Evolutionary conservation across 2,888 invertebrate genomes (phyloP), one percentile per base, ranked within the genome.

Genomic region (Ophion slaviceki): DNA sequence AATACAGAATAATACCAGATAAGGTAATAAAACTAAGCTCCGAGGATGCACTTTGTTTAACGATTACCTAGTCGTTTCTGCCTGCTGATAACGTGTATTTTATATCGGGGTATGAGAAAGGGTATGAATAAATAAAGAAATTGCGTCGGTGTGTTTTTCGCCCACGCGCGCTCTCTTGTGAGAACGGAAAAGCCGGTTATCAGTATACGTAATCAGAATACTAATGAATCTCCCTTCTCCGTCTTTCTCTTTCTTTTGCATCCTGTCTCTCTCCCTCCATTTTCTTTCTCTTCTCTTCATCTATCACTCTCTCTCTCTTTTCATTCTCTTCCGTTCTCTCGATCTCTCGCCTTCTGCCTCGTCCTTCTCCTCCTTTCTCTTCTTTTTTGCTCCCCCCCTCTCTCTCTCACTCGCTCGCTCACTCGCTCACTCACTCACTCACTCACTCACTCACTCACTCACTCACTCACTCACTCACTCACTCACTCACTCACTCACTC

Each of bases 141-240:
- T 59, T 71, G 14, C 17, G 32, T 40, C 57, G 8, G 20, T 67
- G 67, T 67, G 20, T 20, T 59, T 72, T 36, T 59, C 5, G 59
- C 59, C 40, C 40, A 40, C 40, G 40, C 40, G 28, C 72, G 59
- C n/a, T 74, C 62, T 62, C 40, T 53, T 17, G 61, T 20, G 61
- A 45, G 24, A 40, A 59, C 80, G 87, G 87, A 85, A 84, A 86
- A 87, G 83, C 88, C 86, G 87, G 86, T 78, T 89, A 88, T 88
- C 87, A 86, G 90, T 90, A 91, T 90, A 90, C 88, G 87, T 88
- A 90, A 90, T 90, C 87, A 88, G 89, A 85, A 89, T 91, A 89
- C 89, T 91, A 91, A 91, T 90, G 88, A 62, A 74, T 53, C 53
- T 53, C 53, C 11, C 53, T 53, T 53, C 5, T 53, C 47, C 14